Base-by-base conservation (phyloP, 2,888 invertebrate species). In the Ptilodon capucinus region DNA sequence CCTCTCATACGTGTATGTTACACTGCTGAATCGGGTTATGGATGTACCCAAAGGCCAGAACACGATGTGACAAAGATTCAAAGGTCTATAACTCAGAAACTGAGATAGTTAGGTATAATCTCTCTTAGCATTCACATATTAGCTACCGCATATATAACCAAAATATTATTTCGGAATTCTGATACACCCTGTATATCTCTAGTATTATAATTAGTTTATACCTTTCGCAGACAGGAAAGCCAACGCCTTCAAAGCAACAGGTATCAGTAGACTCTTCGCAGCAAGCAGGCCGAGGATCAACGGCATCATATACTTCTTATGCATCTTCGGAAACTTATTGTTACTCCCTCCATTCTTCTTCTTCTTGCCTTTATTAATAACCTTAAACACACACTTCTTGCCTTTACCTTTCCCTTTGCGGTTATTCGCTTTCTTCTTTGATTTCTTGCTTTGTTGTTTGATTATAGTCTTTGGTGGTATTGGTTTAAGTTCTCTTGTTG, bases 201-300 rank as follows among this genome's bases (percentile, higher is more conserved):
- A 7, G n/a, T n/a, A 3, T 7, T 14, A 14, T 14, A 1, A 32
- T 14, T 23, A 14, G 2, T 14, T 34, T 65, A 68, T 64, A 90
- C 91, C 91, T 83, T 91, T 91, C 51, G 94, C 93, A 17, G 95
- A 93, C 41, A 95, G 78, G 34, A 95, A 92, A 0, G 95, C 94
- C 53, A 95, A 77, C 1, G 93, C 92, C 67, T 95, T 95, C 44
- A 96, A 74, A 0, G 94, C 92, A 28, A 95, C 80, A 0, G 95
- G 95, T 40, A 95, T 80, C 7, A 95, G 64, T 1, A 96, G 77
- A 28, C 94, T 91, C 73, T 95, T 95, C 0, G 94, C 93, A 42
- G 94, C 85, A 14, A 95, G 67, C 18, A 94, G 82, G 0, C 94
- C 95, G 16, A 95, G 62, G 14, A 95, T 74, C 52, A 95, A 42